These are phyloP conservation scores for Tetraneura akinire DNA, from an alignment of 1,140 invertebrate species.

Conservation along the genomic window DNA sequence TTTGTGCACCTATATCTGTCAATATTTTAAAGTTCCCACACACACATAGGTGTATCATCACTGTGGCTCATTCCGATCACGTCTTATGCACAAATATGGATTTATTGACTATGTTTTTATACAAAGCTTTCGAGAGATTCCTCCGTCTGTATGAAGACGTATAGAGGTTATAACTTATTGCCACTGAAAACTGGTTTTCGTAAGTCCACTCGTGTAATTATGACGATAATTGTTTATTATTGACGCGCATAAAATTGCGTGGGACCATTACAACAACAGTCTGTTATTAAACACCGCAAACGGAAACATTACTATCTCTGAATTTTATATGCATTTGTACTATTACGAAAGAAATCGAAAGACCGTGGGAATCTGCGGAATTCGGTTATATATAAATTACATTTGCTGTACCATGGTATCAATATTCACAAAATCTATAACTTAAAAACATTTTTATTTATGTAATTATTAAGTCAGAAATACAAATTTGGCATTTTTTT, in stretches of 20 bases:
- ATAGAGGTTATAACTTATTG: neutral
- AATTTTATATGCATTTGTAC: neutral
- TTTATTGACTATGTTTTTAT: neutral
- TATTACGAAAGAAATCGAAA: conserved; percentile 2
- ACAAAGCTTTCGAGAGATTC: conserved; percentile 9
- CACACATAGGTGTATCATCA: neutral
- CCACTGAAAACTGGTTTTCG: neutral
- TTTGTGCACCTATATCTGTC: no score
- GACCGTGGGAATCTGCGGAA: neutral
- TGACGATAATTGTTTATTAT: neutral
- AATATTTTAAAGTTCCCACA: neutral
- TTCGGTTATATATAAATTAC: neutral
- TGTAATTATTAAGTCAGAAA: no score
- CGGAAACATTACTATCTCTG: neutral
- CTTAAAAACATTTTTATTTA: no score
- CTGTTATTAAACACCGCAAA: neutral
- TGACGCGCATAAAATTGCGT: neutral
- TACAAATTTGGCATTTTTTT: no score
- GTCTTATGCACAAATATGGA: conserved; percentile 19
- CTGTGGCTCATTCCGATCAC: neutral
- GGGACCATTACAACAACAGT: neutral
- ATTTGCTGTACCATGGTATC: neutral
- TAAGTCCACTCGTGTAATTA: neutral
- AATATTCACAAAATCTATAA: no score
- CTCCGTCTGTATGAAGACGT: no score